These are phyloP conservation scores for Macropodus opercularis DNA, from an alignment of 2,797 vertebrate species.

Conservation along the genomic window DNA sequence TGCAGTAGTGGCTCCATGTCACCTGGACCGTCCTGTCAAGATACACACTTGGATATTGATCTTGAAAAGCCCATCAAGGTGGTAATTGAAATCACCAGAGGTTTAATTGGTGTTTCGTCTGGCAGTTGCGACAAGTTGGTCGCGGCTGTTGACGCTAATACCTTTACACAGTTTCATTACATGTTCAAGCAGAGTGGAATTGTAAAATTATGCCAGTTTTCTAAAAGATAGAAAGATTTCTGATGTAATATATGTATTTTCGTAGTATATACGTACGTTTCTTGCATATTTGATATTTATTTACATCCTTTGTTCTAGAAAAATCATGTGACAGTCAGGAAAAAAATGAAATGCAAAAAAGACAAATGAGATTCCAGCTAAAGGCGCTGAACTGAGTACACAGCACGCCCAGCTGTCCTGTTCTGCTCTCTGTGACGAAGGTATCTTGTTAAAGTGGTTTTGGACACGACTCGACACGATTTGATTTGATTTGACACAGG, in stretches of 20 bases:
- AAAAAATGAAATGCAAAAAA: constrained; percentile 2
- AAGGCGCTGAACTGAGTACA: background rate
- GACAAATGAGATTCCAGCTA: constrained; percentile 5
- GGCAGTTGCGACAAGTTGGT: constrained; percentile 47
- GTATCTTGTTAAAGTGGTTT: constrained; percentile 25
- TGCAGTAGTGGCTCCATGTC: constrained; percentile 15
- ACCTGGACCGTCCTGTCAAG: constrained; percentile 47
- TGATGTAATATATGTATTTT: background rate
- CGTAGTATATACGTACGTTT: no score
- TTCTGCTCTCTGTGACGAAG: constrained; percentile 16
- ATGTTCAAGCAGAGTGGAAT: background rate
- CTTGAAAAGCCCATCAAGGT: constrained; percentile 63
- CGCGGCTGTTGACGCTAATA: constrained; percentile 40
- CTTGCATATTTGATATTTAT: constrained; percentile 10
- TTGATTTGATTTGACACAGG: constrained; percentile 27
- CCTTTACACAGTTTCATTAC: constrained; percentile 3
- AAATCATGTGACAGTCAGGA: background rate
- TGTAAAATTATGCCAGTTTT: constrained; percentile 1
- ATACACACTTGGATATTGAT: constrained; percentile 67
- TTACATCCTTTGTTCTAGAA: background rate
- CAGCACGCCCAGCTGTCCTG: background rate
- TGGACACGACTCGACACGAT: constrained; percentile 37
- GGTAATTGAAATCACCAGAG: constrained; percentile 78
- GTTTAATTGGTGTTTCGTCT: constrained; percentile 69
- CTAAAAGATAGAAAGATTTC: background rate